Base-by-base conservation (phyloP, 2,797 vertebrate species). In the Bufotes viridis region DNA sequence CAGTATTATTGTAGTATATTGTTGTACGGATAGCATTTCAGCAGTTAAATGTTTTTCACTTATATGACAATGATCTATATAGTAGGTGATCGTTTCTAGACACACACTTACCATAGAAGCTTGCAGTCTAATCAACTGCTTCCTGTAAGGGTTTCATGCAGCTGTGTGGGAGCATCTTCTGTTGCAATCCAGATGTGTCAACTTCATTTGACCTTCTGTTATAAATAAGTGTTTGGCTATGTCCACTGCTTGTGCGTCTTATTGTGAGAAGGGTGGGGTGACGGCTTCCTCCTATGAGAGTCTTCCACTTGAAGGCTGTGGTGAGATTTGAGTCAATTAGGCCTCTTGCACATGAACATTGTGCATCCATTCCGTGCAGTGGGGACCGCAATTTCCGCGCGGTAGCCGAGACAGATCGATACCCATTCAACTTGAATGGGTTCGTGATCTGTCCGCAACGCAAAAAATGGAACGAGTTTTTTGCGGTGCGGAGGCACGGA, bases 111-210 rank as follows among this genome's bases (percentile, higher is more conserved):
- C 12, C 75, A 24, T 9, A 58, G 67, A 53, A 20, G 75, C 84
- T 79, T 34, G 60, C 75, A 55, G 42, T 86, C 75, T 69, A 79
- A 17, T 78, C 53, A 57, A 34, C 63, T 10, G 49, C 42, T 18
- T 57, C 49, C 65, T 17, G 63, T n/a, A 26, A 3, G 49, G 26
- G 49, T 51, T 53, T 15, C 51, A 82, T 22, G 26, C 79, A 88
- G 72, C 80, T 92, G 29, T 55, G 81, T 86, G 86, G 88, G 88
- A 55, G 72, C 13, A 2, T 29, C 9, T n/a, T 83, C 81, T 91
- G 91, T 92, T 94, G 92, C 89, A 90, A 88, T 87, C 91, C 91
- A 93, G 91, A 92, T 93, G 92, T 90, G 88, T 91, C 91, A 84
- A 81, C 90, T 92, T 89, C 90, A 82, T 90, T 87, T 89, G 91